Evolutionary conservation across 1,140 invertebrate species (phyloP).

Genomic region (Portunus trituberculatus): DNA sequence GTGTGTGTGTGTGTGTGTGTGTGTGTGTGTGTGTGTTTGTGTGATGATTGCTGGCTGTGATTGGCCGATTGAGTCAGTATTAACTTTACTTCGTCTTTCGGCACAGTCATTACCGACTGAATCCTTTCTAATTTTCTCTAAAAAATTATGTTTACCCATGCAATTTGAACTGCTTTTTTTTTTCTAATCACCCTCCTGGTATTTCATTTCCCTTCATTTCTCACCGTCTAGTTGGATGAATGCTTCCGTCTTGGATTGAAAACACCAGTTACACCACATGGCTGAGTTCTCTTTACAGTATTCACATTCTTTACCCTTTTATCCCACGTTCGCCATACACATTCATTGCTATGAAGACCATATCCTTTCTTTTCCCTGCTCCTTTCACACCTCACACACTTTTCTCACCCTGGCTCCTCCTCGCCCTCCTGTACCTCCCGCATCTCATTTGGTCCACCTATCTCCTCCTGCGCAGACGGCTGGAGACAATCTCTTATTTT

Average conservation of each 20-base stretch:
- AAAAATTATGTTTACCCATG: neutral
- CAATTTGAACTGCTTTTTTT: neutral
- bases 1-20: constrained; percentile 10
- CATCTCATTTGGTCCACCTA: constrained; percentile 1
- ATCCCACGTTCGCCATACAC: too few relatives aligned
- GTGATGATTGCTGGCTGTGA: neutral
- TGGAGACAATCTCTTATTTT: neutral
- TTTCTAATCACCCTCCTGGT: neutral
- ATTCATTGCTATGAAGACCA: neutral
- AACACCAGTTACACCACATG: neutral
- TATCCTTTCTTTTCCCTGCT: neutral
- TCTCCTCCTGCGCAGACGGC: neutral
- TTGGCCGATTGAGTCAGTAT: neutral
- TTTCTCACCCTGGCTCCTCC: neutral
- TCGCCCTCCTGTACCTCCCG: neutral
- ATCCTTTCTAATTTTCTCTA: neutral
- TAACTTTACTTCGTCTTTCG: neutral
- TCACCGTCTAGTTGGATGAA: neutral
- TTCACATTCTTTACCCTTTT: too few relatives aligned
- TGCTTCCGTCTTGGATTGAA: neutral
- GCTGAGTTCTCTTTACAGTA: neutral
- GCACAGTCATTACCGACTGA: neutral
- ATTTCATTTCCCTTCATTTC: neutral
- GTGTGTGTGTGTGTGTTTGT: constrained; percentile 14
- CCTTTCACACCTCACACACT: neutral